Evolutionary conservation across 1,140 invertebrate genomes (phyloP).

Genomic region (Bicyclus anynana): DNA sequence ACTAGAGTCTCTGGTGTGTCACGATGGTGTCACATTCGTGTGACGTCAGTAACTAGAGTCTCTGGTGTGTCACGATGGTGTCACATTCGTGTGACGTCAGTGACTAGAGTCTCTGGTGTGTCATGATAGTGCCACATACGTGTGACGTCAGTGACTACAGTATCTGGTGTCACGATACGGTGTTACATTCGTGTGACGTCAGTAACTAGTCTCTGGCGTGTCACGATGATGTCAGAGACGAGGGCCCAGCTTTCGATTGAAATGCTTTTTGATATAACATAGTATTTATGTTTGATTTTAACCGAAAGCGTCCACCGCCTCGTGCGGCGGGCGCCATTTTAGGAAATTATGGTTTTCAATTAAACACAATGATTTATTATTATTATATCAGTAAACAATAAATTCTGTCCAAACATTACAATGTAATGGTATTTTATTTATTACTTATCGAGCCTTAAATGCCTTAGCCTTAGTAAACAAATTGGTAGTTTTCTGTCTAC

Average conservation of each 20-base stretch:
- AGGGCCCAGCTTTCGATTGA: constrained; percentile 26
- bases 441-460: background rate
- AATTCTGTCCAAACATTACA: constrained; percentile 66
- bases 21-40: constrained; percentile 17
- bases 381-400: constrained; percentile 69
- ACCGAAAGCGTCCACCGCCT: constrained; percentile 29
- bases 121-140: constrained; percentile 25
- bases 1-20: constrained; percentile 17
- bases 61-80: background rate
- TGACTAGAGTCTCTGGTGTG: background rate
- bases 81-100: background rate
- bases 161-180: background rate
- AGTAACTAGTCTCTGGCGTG: background rate
- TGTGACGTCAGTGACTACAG: too few relatives aligned
- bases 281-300: constrained; percentile 74
- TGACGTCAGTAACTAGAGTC: too few relatives aligned
- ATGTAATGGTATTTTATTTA: constrained; percentile 7
- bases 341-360: constrained; percentile 53
- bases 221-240: constrained; percentile 24
- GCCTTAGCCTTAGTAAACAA: too few relatives aligned
- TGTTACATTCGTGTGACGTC: background rate
- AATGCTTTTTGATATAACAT: constrained; percentile 68
- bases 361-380: constrained; percentile 36
- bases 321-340: constrained; percentile 9
- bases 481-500: too few relatives aligned